Conservation (phyloP, 2,797 vertebrate species). For the Darevskia nairensis region DNA sequence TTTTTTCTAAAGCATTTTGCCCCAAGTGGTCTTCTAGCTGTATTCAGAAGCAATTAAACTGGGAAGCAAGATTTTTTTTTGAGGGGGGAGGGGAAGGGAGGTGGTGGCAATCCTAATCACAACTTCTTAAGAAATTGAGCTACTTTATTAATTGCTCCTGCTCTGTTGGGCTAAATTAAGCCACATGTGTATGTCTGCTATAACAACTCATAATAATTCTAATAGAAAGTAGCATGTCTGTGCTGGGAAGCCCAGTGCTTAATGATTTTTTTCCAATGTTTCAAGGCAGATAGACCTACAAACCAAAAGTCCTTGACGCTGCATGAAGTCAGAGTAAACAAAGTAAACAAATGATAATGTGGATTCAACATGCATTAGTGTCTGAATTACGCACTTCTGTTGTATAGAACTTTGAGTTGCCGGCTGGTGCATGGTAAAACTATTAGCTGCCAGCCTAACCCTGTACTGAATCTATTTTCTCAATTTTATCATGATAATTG, state of each 20-base stretch:
- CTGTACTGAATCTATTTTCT: not conserved
- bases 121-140: not conserved
- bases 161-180: not conserved
- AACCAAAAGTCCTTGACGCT: not conserved
- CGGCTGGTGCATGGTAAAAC: not conserved
- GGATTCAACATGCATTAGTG: not conserved
- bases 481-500: not conserved
- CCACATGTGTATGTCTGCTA: not conserved
- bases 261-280: not conserved
- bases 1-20: not conserved
- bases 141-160: not conserved
- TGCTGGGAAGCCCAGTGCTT: not conserved
- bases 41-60: not conserved
- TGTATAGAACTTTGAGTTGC: not conserved
- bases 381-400: not conserved
- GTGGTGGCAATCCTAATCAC: not conserved
- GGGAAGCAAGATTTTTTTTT: not conserved
- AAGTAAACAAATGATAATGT: not conserved
- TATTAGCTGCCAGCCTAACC: not conserved
- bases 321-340: not conserved
- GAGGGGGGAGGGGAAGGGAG: not conserved
- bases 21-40: not conserved
- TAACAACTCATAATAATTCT: not conserved
- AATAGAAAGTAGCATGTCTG: not conserved
- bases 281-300: not conserved